phyloP scores from a whole-genome alignment of 1,140 invertebrate genomes.

The Eumaeus atala region DNA sequence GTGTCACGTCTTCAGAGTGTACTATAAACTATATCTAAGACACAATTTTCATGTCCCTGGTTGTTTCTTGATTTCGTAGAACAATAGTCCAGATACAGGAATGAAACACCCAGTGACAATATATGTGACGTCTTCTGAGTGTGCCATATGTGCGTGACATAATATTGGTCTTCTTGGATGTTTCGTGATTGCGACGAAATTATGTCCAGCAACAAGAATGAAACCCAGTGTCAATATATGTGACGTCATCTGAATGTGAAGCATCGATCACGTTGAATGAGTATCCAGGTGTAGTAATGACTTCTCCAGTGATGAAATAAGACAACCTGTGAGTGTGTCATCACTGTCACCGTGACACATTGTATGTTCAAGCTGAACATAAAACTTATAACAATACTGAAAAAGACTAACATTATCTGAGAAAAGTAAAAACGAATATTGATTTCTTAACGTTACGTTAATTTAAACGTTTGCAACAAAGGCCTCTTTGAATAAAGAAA shows the following conservation, averaged over 20 bases:
- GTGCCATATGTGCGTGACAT: neutral
- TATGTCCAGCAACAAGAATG: too few relatives aligned
- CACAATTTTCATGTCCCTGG: neutral
- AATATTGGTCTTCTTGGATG: neutral
- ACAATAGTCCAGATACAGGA: neutral
- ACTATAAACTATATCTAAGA: slow-evolving; percentile 3
- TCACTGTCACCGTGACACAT: slow-evolving; percentile 5
- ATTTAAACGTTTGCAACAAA: too few relatives aligned
- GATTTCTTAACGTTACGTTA: too few relatives aligned
- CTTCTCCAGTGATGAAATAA: slow-evolving; percentile 10
- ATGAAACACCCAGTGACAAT: slow-evolving; percentile 12
- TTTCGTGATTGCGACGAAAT: neutral
- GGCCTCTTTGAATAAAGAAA: too few relatives aligned
- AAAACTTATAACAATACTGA: too few relatives aligned
- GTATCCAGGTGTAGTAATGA: neutral
- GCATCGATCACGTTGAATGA: neutral
- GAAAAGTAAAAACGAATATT: too few relatives aligned
- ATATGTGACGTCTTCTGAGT: slow-evolving; percentile 9
- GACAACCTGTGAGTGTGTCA: slow-evolving; percentile 14
- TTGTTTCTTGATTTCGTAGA: neutral
- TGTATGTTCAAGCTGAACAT: too few relatives aligned
- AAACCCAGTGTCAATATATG: slow-evolving; percentile 15
- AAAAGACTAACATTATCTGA: too few relatives aligned
- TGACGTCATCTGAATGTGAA: slow-evolving; percentile 11
- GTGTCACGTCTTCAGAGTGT: slow-evolving; percentile 6